Evolutionary conservation across 2,113 vertebrate species (phyloP).

Genomic region (Oenanthe melanoleuca): DNA sequence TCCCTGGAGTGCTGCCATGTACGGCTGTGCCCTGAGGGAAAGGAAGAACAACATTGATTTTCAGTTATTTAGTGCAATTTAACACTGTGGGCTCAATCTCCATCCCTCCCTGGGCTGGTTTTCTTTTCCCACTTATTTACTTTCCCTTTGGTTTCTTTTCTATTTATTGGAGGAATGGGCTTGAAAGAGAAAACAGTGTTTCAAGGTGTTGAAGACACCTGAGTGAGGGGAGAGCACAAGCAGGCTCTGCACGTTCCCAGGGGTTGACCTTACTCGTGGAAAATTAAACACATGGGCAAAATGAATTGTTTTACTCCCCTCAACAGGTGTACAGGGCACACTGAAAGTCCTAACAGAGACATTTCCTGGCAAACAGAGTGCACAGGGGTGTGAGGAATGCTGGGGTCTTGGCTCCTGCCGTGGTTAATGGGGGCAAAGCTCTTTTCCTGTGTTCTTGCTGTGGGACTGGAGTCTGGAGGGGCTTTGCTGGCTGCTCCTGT

Average conservation of each 20-base stretch:
- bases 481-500: fast-evolving
- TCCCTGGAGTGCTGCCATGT: neutral
- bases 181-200: neutral
- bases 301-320: neutral
- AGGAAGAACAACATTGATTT: slow-evolving; percentile 54
- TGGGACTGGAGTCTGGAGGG: neutral
- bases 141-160: neutral
- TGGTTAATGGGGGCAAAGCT: neutral
- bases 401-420: neutral
- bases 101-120: neutral
- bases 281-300: fast-evolving
- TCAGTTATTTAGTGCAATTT: slow-evolving; percentile 53
- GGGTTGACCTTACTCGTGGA: neutral
- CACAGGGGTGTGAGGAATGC: neutral
- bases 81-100: slow-evolving; percentile 3
- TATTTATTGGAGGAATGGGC: neutral
- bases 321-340: fast-evolving
- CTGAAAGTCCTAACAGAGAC: fast-evolving
- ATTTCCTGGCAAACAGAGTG: neutral
- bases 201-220: neutral
- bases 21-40: neutral
- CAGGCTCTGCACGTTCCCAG: fast-evolving
- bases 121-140: neutral
- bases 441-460: fast-evolving
- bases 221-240: neutral